Evolutionary conservation across 2,797 vertebrate species (phyloP).

Genomic region (Sebastes steindachneri): DNA sequence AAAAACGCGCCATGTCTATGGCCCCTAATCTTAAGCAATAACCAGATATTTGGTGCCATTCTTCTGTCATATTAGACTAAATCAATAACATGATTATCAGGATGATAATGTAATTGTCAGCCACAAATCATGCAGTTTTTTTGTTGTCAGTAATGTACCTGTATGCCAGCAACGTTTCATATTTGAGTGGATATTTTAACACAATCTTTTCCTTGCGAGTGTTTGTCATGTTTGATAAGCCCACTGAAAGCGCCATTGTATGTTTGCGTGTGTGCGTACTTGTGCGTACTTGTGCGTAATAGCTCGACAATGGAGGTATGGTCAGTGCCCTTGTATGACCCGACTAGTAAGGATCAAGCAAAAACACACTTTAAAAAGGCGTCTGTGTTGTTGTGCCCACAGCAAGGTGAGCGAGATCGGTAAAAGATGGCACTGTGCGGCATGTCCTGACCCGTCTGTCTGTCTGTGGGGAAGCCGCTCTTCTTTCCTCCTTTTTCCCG

Average conservation of each 20-base stretch:
- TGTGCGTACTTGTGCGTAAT: neutral
- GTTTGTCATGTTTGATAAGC: neutral
- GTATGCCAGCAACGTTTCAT: neutral
- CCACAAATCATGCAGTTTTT: neutral
- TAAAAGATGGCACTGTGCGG: conserved; percentile 7
- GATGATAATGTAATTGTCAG: neutral
- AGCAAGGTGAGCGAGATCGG: conserved; percentile 9
- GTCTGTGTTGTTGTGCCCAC: neutral
- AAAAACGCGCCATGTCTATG: too few species aligned
- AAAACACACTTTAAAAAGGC: neutral
- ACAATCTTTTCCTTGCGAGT: neutral
- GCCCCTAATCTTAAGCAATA: neutral
- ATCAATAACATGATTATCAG: neutral
- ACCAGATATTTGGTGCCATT: neutral
- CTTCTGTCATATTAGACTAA: neutral
- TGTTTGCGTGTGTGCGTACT: neutral
- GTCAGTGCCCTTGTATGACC: conserved; percentile 14
- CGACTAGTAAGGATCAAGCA: neutral
- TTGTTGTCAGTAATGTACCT: neutral
- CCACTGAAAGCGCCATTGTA: neutral
- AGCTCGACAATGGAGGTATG: neutral
- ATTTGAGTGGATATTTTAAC: neutral
- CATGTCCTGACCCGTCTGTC: conserved; percentile 35
- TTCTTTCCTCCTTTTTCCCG: conserved; percentile 20
- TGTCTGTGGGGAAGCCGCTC: conserved; percentile 11